Percentiles rank a stretch among this genome's conserved stretches.
Conservation (phyloP, 2,888 invertebrate genomes). For the Drosophila melanosoma region DNA sequence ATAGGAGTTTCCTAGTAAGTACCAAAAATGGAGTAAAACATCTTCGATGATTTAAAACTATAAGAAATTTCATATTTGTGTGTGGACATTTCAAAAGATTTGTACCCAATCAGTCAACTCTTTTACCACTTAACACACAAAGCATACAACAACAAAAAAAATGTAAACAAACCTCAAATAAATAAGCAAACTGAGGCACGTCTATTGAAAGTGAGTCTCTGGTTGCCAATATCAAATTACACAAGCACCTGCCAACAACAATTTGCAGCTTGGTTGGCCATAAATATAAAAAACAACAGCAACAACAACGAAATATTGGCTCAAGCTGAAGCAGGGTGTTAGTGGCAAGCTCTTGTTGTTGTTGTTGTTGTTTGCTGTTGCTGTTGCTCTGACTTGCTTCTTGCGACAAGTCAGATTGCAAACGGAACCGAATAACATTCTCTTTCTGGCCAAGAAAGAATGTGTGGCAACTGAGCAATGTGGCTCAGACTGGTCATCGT, state of each 20-base stretch:
- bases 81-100: neutral
- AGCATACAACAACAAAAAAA: neutral
- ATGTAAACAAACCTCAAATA: neutral
- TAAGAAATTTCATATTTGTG: neutral
- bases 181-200: constrained; percentile 57
- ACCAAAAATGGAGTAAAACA: neutral
- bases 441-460: constrained; percentile 64
- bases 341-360: constrained; percentile 12
- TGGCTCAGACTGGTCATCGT: constrained; percentile 10
- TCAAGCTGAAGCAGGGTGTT: constrained; percentile 4
- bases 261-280: constrained; percentile 66
- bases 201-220: constrained; percentile 69
- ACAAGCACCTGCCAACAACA: constrained; percentile 54
- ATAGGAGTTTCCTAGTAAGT: neutral
- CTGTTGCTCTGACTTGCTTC: constrained; percentile 34
- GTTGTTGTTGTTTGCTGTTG: constrained; percentile 23
- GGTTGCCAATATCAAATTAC: constrained; percentile 80
- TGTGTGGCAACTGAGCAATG: constrained; percentile 66
- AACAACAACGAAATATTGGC: constrained; percentile 1
- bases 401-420: constrained; percentile 72
- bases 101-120: neutral
- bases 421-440: constrained; percentile 65
- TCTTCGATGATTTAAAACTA: neutral
- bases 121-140: neutral
- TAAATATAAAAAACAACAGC: constrained; percentile 32